These are phyloP conservation scores for Neria commutata DNA, from an alignment of 2,888 invertebrate species.

Conservation along the genomic window DNA sequence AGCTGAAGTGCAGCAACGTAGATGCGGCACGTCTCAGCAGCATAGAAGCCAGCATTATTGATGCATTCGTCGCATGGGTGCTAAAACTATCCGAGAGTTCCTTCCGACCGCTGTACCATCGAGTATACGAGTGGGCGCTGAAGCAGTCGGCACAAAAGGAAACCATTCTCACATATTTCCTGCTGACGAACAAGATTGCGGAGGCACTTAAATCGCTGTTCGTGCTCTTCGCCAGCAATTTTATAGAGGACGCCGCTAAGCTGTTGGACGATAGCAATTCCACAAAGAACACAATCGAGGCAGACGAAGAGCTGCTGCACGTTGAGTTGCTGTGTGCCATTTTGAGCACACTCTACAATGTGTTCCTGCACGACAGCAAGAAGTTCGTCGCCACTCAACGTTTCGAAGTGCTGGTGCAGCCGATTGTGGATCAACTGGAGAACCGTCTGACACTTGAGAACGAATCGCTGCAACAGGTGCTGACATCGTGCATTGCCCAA, in stretches of 20 bases:
- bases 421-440: conserved; percentile 87
- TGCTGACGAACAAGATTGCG: conserved; percentile 78
- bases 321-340: conserved; percentile 68
- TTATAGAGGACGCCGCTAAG: conserved; percentile 79
- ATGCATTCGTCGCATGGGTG: conserved; percentile 79
- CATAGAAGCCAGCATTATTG: conserved; percentile 77
- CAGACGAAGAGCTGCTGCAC: conserved; percentile 62
- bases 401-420: conserved; percentile 83
- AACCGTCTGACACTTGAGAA: conserved; percentile 68
- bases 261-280: conserved; percentile 74
- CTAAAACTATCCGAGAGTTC: conserved; percentile 87
- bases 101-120: conserved; percentile 87
- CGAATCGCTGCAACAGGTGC: conserved; percentile 66
- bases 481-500: conserved; percentile 82
- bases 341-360: conserved; percentile 74
- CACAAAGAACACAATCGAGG: conserved; percentile 62
- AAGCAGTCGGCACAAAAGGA: conserved; percentile 61
- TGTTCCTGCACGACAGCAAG: conserved; percentile 83
- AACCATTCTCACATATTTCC: conserved; percentile 72
- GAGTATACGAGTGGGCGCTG: conserved; percentile 85
- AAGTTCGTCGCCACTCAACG: conserved; percentile 84
- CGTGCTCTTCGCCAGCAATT: conserved; percentile 86
- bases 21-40: conserved; percentile 63
- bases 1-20: conserved; percentile 50
- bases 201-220: conserved; percentile 85